Base-by-base conservation (phyloP, 2,888 invertebrate genomes). In the Ectobius pallidus region DNA sequence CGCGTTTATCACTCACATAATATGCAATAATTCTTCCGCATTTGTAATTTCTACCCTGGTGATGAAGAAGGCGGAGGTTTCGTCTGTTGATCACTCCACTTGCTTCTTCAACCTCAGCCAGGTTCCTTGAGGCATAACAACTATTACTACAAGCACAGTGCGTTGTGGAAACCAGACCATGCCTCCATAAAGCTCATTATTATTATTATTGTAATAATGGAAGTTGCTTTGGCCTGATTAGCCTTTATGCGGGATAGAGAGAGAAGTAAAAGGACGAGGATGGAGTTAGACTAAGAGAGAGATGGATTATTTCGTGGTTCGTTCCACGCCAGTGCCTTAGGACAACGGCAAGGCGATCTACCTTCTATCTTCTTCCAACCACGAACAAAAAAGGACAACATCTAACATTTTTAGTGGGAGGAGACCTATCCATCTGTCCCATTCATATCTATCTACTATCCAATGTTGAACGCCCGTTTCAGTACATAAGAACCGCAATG, bases 241-340 rank as follows among this genome's bases (percentile, higher is more conserved):
- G 46, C 30, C 46, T 46, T 25, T 25, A 65, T 34, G 27, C 22
- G 9, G 25, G 14, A 55, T 9, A 49, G 7, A 34, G 11, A 18
- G 55, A 18, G 27, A 25, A 55, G 3, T 16, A 27, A 9, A 6
- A 4, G 30, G 25, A 44, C 25, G 44, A 44, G 16, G n/a, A 2
- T 44, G n/a, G 25, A 27, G 22, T n/a, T n/a, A n/a, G n/a, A n/a
- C n/a, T n/a, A n/a, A n/a, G 30, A 65, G 65, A 44, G 18, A 65
- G 44, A 27, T 65, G 44, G 25, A 65, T 65, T 25, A 65, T 65
- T 65, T 65, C 14, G 65, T 44, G 65, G 65, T 65, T 46, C 65
- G 65, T 65, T 65, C 65, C 65, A 46, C 65, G 30, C 46, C 46
- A 46, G 25, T 65, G 65, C 65, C 46, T 65, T 65, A 27, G 65